Evolutionary conservation across 2,797 vertebrate genomes (phyloP), one percentile per base, ranked within the genome.

Genomic region (Poecilia picta): DNA sequence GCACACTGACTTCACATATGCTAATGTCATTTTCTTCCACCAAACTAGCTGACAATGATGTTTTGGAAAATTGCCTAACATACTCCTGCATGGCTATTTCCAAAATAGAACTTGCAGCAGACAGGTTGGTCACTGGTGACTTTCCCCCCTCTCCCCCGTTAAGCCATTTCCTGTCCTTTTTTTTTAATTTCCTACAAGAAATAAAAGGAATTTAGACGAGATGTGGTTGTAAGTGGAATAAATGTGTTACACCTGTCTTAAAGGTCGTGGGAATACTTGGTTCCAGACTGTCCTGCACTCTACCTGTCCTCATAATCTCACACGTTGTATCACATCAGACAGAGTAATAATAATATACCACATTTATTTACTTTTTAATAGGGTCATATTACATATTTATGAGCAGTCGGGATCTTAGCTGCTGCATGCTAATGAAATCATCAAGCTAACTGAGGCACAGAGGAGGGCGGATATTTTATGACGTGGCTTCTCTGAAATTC

Each of bases 51-150:
- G 64, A 68, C 33, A 68, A 41, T 20, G 8, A 68, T 25, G 36
- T 41, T 64, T 64, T 36, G 33, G 59, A 64, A 23, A 64, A 64
- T 36, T 16, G 18, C 18, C 62, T 33, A 33, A 18, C 13, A 15
- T 36, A 36, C 62, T 36, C 31, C 33, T 64, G 7, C 18, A 20
- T 36, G 33, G 28, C 31, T 36, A 36, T 64, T 20, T 20, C 16
- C 20, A 36, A 64, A 62, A 33, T 18, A 62, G 28, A 33, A 33
- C 28, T 59, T 59, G n/a, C 57, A 31, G 57, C 6, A 16, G 7
- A 46, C 5, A n/a, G n/a, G 11, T 39, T 8, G 33, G 79, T 89
- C 83, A 71, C 47, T 82, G 91, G 83, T 89, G 87, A 91, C 80
- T 18, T 3, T 2, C 5, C 13, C 7, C 2, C 2, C 66, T 15